These are phyloP conservation scores for Lasioglossum pauxillum DNA, from an alignment of 2,888 invertebrate species.

Conservation along the genomic window DNA sequence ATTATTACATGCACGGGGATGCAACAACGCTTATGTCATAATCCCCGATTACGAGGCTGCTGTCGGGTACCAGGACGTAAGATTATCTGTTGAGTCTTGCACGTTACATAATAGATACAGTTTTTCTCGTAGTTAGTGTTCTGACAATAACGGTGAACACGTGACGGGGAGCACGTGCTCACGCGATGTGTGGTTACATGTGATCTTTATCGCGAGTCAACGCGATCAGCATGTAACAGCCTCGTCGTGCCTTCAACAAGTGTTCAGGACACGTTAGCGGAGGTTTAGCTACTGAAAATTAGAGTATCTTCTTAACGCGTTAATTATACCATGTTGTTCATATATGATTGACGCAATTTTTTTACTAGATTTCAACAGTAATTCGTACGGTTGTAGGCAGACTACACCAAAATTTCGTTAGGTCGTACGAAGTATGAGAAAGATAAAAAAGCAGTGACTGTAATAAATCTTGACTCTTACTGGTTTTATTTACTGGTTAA, in stretches of 20 bases:
- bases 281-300: not conserved
- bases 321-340: not conserved
- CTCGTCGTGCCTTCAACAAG: not conserved
- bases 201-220: constrained; percentile 60
- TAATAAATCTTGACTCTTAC: not conserved
- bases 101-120: constrained; percentile 33
- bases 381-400: not conserved
- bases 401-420: not conserved
- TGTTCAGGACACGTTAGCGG: not conserved
- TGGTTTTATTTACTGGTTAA: not conserved
- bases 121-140: constrained; percentile 35
- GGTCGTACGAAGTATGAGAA: not conserved
- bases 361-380: not conserved
- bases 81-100: constrained; percentile 29
- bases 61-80: constrained; percentile 8
- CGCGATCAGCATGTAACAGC: constrained; percentile 34
- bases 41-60: constrained; percentile 26
- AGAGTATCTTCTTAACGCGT: not conserved
- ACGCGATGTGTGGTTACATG: constrained; percentile 57
- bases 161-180: constrained; percentile 58
- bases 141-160: constrained; percentile 34
- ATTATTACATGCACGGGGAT: not conserved
- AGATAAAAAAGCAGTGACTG: not conserved
- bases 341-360: not conserved
- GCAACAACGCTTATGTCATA: constrained; percentile 22